Percentiles rank a stretch among this genome's conserved stretches.
Evolutionary conservation across 2,113 vertebrate species (phyloP).

Genomic region (Scomber japonicus): DNA sequence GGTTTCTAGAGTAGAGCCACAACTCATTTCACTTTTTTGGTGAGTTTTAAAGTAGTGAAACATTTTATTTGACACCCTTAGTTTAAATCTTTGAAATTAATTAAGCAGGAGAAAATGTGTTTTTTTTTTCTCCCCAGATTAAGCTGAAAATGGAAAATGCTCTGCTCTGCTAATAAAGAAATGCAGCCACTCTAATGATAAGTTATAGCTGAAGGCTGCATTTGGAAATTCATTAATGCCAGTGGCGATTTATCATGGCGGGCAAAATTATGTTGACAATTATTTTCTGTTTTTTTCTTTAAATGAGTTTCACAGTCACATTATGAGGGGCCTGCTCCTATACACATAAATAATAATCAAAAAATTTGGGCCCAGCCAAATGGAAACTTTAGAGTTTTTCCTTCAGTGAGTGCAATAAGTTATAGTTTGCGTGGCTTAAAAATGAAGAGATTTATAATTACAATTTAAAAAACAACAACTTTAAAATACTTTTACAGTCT

Average conservation of each 20-base stretch:
- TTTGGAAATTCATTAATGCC: neutral
- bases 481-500: neutral
- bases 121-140: neutral
- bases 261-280: constrained; percentile 6
- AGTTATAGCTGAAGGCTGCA: neutral
- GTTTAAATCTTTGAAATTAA: neutral
- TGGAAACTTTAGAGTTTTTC: neutral
- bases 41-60: neutral
- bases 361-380: neutral
- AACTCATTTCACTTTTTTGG: too few relatives aligned
- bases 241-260: neutral
- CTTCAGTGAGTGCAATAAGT: neutral
- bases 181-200: neutral
- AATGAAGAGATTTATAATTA: too few relatives aligned
- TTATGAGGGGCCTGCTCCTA: neutral
- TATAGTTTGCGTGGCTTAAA: neutral
- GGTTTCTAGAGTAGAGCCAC: neutral
- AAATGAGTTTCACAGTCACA: neutral
- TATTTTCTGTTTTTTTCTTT: neutral
- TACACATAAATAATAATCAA: neutral
- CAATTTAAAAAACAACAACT: too few relatives aligned
- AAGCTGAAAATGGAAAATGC: neutral
- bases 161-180: neutral
- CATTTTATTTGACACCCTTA: neutral
- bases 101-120: too few relatives aligned